A percentile compares a stretch with the other conserved stretches of the same genome.
Evolutionary conservation across 2,797 vertebrate species (phyloP).

Genomic region (Eidolon dupreanum): DNA sequence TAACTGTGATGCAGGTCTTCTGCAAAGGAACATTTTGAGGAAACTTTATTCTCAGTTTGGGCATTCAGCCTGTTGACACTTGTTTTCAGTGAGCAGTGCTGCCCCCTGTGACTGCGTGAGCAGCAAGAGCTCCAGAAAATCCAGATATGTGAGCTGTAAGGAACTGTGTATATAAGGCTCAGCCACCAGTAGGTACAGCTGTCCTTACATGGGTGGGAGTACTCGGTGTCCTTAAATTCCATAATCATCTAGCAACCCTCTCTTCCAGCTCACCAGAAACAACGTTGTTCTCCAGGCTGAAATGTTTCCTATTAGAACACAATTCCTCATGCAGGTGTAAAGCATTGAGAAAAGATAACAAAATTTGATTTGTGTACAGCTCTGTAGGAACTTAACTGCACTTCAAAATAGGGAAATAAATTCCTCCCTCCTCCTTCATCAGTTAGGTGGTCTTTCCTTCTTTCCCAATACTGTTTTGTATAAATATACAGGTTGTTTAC

Average conservation of each 20-base stretch:
- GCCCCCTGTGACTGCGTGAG: neutral
- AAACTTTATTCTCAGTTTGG: neutral
- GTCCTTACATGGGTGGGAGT: neutral
- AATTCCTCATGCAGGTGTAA: neutral
- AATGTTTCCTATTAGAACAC: neutral
- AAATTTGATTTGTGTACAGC: neutral
- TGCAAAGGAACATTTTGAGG: conserved; percentile 18
- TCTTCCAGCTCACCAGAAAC: neutral
- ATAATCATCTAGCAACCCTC: neutral
- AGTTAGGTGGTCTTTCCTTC: neutral
- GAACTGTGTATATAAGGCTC: neutral
- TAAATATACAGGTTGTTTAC: neutral
- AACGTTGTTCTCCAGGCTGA: neutral
- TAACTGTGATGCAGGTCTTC: neutral
- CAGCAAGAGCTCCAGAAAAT: neutral
- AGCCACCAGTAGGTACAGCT: neutral
- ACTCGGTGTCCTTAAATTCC: neutral
- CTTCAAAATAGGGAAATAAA: neutral
- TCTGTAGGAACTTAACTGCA: neutral
- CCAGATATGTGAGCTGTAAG: neutral
- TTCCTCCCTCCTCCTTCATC: neutral
- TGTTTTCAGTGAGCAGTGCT: neutral
- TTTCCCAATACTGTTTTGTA: neutral
- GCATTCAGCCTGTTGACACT: neutral
- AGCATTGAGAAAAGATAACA: neutral